Conservation (phyloP, 2,113 vertebrate species). For the Neomonachus schauinslandi region DNA sequence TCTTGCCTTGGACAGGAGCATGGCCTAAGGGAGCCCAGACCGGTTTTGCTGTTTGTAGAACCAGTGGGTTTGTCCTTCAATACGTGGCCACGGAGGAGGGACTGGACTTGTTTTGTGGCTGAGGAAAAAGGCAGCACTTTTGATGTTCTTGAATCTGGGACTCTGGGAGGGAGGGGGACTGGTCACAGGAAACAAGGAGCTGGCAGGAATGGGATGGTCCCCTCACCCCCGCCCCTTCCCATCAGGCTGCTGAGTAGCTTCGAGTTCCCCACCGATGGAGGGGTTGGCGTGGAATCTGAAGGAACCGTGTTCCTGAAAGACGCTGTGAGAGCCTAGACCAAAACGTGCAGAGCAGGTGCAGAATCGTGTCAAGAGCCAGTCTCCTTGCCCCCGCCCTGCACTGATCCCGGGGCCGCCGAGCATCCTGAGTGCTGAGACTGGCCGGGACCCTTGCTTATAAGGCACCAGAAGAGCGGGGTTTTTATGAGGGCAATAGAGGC, state of each 20-base stretch:
- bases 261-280: neutral
- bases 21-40: neutral
- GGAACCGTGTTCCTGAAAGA: neutral
- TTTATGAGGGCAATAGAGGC: neutral
- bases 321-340: neutral
- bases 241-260: neutral
- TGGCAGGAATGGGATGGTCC: neutral
- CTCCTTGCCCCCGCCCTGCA: neutral
- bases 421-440: neutral
- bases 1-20: neutral
- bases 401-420: neutral
- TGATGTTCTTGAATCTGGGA: neutral
- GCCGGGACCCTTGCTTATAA: neutral
- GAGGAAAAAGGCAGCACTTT: neutral
- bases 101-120: neutral
- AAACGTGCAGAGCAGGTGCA: accelerated
- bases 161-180: neutral
- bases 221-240: neutral
- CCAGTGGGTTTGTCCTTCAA: neutral
- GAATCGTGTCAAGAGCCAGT: neutral
- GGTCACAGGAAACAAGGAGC: neutral
- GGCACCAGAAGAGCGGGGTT: neutral
- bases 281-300: neutral
- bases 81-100: neutral
- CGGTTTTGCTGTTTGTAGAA: neutral